Evolutionary conservation across 1,140 invertebrate genomes (phyloP).

Genomic region (Drosophila sulfurigaster): DNA sequence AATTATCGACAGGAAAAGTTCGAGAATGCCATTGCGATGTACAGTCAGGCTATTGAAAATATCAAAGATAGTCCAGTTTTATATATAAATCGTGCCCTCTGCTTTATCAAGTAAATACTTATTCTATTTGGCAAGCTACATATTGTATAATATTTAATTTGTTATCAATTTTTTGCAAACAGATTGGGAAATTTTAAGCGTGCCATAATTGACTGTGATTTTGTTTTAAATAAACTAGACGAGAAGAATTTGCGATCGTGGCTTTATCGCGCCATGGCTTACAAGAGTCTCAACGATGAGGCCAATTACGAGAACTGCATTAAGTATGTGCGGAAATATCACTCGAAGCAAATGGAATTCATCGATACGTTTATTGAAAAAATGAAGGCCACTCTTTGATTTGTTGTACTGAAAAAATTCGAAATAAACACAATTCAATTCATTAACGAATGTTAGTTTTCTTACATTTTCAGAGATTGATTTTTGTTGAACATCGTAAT

Average conservation of each 20-base stretch:
- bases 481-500: too few species aligned
- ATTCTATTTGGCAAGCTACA: too few species aligned
- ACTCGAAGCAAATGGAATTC: constrained; percentile 80
- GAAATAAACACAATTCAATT: background rate
- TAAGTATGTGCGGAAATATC: constrained; percentile 83
- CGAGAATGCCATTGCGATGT: constrained; percentile 89
- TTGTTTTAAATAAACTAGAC: constrained; percentile 81
- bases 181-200: constrained; percentile 75
- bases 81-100: constrained; percentile 91
- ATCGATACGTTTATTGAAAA: constrained; percentile 76
- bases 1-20: constrained; percentile 89
- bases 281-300: constrained; percentile 75
- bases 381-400: constrained; percentile 2
- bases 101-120: constrained; percentile 73
- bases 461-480: too few species aligned
- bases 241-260: constrained; percentile 82
- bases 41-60: constrained; percentile 90
- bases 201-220: constrained; percentile 82
- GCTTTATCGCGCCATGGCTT: constrained; percentile 82
- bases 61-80: constrained; percentile 90
- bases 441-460: background rate
- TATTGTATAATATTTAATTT: background rate
- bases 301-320: constrained; percentile 77
- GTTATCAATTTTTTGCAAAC: background rate
- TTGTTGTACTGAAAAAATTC: background rate